phyloP scores from a whole-genome alignment of 2,113 vertebrate species.

The Trinectes maculatus region DNA sequence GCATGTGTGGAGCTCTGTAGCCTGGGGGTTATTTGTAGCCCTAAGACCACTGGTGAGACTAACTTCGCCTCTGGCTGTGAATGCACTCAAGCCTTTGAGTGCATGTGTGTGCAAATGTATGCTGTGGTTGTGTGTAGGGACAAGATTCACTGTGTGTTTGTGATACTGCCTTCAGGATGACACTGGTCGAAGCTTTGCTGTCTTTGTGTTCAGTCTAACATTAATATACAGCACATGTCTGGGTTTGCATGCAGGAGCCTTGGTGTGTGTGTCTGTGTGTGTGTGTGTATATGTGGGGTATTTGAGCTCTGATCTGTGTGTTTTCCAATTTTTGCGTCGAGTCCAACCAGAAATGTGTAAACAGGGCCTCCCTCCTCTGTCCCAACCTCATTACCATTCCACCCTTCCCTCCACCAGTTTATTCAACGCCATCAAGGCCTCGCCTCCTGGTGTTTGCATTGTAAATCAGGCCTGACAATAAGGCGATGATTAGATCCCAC shows the following conservation, averaged over 20 bases:
- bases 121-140: conserved; percentile 8
- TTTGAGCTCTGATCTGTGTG: conserved; percentile 53
- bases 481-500: conserved; percentile 77
- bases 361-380: conserved; percentile 13
- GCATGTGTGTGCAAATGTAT: conserved; percentile 24
- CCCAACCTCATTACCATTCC: conserved; percentile 71
- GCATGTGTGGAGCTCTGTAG: conserved; percentile 55
- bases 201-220: conserved; percentile 48
- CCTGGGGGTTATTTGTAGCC: conserved; percentile 66
- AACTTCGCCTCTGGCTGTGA: conserved; percentile 68
- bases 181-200: conserved; percentile 41
- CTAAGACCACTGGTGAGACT: conserved; percentile 62
- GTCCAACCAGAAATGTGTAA: conserved; percentile 56
- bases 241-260: conserved; percentile 52
- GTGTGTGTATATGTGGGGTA: neutral
- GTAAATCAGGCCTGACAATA: conserved; percentile 77
- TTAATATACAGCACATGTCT: conserved; percentile 46
- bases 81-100: conserved; percentile 42
- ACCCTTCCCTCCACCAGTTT: conserved; percentile 62
- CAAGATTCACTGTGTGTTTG: conserved; percentile 16
- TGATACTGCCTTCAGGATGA: conserved; percentile 58
- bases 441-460: conserved; percentile 70
- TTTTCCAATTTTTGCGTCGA: conserved; percentile 45
- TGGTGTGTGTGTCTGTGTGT: conserved; percentile 12
- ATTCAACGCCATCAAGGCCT: conserved; percentile 68